Base-by-base conservation (phyloP, 2,797 vertebrate genomes). In the Mastacembelus armatus region DNA sequence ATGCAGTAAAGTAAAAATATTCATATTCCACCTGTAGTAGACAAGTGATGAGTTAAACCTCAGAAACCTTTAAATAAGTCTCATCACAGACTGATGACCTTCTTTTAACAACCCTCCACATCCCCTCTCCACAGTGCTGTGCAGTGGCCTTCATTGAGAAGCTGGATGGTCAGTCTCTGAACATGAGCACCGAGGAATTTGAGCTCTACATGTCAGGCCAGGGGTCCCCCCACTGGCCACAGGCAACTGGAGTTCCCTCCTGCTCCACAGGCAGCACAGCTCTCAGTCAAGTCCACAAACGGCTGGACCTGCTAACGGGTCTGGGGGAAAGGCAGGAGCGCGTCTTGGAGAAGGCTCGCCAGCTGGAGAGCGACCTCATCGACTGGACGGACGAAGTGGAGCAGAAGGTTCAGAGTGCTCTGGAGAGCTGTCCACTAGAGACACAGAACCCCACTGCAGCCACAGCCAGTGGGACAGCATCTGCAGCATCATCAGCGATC, bases 121-220 rank as follows among this genome's bases (percentile, higher is more conserved):
- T 67, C 18, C 12, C 35, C 12, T 62, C 19, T 58, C 55, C 69
- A 3, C 69, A 99, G 98, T 98, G 97, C 84, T 99, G 98, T 29
- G 96, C 98, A 0, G 96, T 98, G 81, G 95, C 98, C 71, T 99
- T 99, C 91, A 98, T 99, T 56, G 98, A 99, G 88, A 99, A 99
- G 74, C 87, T 99, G 77, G 97, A 99, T 7, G 97, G 94, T 27
- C 96, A 97, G 88, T 97, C 97, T 43, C 87, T 99, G 69, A 99
- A 98, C 66, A 88, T 99, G 59, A 98, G 93, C 85, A 86, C 96
- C 19, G 96, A 98, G 74, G 97, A 98, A 83, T 99, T 99, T 65
- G 96, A 96, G 68, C 94, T 94, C 33, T 96, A 98, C 84, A 99
- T 99, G 97, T 96, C 95, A 0, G 97, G 96, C 64, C 94, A 96